These are phyloP conservation scores for Dryobotodes eremita DNA, from an alignment of 2,888 invertebrate genomes.

Conservation along the genomic window DNA sequence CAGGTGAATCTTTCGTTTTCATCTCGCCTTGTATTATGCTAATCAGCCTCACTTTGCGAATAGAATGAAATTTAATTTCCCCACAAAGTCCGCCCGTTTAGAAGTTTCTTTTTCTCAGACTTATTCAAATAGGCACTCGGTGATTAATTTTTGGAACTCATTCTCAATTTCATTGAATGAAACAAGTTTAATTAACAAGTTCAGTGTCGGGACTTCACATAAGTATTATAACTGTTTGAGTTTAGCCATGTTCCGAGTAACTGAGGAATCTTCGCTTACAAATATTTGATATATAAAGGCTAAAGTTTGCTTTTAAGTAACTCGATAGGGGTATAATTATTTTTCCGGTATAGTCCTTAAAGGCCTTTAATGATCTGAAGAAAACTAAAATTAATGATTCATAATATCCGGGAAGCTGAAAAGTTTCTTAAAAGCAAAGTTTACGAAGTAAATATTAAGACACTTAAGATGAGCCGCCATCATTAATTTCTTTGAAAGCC, in stretches of 20 bases:
- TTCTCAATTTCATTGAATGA: conserved; percentile 86
- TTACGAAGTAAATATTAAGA: conserved; percentile 20
- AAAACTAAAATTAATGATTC: conserved; percentile 47
- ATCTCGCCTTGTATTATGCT: conserved; percentile 87
- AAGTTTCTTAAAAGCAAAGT: conserved; percentile 45
- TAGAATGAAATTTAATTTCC: conserved; percentile 87
- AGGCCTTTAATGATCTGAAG: conserved; percentile 44
- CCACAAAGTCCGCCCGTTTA: conserved; percentile 78
- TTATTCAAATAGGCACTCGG: conserved; percentile 81
- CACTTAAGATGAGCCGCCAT: conserved; percentile 10
- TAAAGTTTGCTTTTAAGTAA: conserved; percentile 53
- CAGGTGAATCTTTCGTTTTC: conserved; percentile 79
- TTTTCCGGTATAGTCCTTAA: conserved; percentile 26
- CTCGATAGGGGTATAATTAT: conserved; percentile 50
- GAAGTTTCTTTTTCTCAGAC: conserved; percentile 84
- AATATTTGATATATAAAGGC: conserved; percentile 51
- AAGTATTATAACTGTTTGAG: conserved; percentile 74
- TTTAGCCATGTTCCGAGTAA: conserved; percentile 57
- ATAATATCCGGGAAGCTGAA: conserved; percentile 17
- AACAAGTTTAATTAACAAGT: conserved; percentile 89
- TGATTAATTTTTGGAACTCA: conserved; percentile 87
- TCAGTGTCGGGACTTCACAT: conserved; percentile 75
- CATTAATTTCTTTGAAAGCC: conserved; percentile 21
- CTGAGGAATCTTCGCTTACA: conserved; percentile 48
- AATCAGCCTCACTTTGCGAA: conserved; percentile 82